Evolutionary conservation across 2,797 vertebrate species (phyloP).

Genomic region (Tokudaia muenninki): DNA sequence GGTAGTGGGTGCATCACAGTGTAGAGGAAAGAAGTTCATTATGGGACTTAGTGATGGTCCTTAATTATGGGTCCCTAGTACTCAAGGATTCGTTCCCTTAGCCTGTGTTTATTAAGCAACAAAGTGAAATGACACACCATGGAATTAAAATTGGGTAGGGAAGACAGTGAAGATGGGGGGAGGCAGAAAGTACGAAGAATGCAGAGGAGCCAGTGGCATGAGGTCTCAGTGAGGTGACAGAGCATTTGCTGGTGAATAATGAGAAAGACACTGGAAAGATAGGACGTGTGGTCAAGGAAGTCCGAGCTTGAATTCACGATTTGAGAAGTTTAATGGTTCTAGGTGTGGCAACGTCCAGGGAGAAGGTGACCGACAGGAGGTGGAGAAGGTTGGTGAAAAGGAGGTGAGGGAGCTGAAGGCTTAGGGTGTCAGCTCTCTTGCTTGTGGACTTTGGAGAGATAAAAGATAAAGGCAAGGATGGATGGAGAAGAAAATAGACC

Average conservation of each 20-base stretch:
- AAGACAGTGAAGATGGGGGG: conserved; percentile 18
- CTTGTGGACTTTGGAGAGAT: neutral
- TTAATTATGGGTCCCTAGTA: neutral
- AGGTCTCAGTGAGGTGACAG: neutral
- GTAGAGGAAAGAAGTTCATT: neutral
- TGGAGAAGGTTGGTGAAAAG: neutral
- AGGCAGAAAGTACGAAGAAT: neutral
- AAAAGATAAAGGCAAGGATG: neutral
- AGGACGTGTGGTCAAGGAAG: neutral
- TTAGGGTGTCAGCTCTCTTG: neutral
- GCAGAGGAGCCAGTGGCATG: neutral
- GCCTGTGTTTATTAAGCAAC: conserved; percentile 17
- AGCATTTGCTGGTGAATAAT: neutral
- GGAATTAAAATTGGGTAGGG: neutral
- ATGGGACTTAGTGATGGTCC: neutral
- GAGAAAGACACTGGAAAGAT: neutral
- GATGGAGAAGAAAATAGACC: neutral
- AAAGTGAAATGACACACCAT: neutral
- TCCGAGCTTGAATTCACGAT: neutral
- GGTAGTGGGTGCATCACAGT: neutral
- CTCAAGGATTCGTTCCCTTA: conserved; percentile 43
- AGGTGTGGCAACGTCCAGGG: neutral
- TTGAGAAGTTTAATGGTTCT: neutral
- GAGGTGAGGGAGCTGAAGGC: neutral
- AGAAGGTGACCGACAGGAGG: neutral